Percentiles rank a stretch among this genome's conserved stretches.
Evolutionary conservation across 2,888 invertebrate species (phyloP).

Genomic region (Gymnoscelis rufifasciata): DNA sequence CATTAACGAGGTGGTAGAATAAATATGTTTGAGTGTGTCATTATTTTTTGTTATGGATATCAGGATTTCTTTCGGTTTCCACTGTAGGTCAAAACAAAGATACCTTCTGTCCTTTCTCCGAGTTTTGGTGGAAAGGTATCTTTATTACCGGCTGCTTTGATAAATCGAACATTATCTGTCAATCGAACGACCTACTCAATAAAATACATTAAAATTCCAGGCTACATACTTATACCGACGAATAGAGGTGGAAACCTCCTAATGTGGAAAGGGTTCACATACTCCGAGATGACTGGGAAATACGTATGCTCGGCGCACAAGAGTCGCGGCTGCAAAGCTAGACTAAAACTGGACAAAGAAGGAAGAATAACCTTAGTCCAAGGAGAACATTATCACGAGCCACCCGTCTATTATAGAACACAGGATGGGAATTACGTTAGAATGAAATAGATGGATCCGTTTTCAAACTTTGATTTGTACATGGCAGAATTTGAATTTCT

Average conservation of each 20-base stretch:
- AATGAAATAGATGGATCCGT: neutral
- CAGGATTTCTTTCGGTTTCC: too few relatives aligned
- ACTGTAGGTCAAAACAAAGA: too few relatives aligned
- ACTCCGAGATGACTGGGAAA: constrained; percentile 32
- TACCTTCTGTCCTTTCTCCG: too few relatives aligned
- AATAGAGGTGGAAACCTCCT: constrained; percentile 32
- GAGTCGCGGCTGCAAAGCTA: constrained; percentile 32
- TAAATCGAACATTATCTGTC: too few relatives aligned
- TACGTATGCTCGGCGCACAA: constrained; percentile 35
- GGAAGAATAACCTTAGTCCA: constrained; percentile 21
- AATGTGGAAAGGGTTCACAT: constrained; percentile 40
- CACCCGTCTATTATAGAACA: constrained; percentile 15
- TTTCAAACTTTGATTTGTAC: too few relatives aligned
- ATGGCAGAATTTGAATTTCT: too few relatives aligned
- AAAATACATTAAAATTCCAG: constrained; percentile 15
- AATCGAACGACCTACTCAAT: too few relatives aligned
- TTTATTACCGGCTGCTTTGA: too few relatives aligned
- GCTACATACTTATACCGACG: constrained; percentile 22
- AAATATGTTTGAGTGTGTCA: too few relatives aligned
- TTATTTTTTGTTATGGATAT: too few relatives aligned
- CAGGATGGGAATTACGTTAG: constrained; percentile 14
- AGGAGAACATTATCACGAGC: constrained; percentile 16
- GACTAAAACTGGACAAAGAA: constrained; percentile 29
- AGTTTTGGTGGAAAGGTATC: too few relatives aligned
- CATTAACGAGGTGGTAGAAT: too few relatives aligned